A percentile compares a stretch with the other conserved stretches of the same genome.
These are phyloP conservation scores for Chloropsis cyanopogon DNA, from an alignment of 2,113 vertebrate genomes.

Conservation along the genomic window DNA sequence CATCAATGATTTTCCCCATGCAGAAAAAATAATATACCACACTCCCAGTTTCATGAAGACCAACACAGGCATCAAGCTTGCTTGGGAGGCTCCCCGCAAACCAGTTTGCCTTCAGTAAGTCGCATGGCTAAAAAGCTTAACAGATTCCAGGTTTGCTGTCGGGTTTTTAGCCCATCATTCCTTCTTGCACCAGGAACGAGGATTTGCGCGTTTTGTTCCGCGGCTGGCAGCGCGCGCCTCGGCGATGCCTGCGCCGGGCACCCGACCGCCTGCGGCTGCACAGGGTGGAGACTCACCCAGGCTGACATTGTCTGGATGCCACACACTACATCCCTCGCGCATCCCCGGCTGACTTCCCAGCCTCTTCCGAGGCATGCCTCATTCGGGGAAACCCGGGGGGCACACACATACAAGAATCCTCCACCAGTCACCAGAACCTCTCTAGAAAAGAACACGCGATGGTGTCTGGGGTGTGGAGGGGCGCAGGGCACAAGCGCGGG, in stretches of 20 bases:
- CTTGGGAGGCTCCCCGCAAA: background rate
- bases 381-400: background rate
- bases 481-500: background rate
- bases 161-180: background rate
- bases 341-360: background rate
- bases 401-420: background rate
- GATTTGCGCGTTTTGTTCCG: background rate
- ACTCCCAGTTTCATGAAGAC: background rate
- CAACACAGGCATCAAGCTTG: background rate
- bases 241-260: background rate
- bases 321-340: background rate
- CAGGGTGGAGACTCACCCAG: slow-evolving; percentile 46
- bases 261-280: background rate
- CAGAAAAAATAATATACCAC: background rate
- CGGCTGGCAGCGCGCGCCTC: background rate
- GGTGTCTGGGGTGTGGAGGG: background rate
- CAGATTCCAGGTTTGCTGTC: background rate
- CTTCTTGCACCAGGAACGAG: background rate
- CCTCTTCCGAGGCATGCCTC: background rate
- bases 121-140: background rate
- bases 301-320: slow-evolving; percentile 41
- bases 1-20: background rate
- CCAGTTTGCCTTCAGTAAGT: background rate
- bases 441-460: background rate
- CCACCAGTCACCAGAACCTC: background rate